Base-by-base conservation (phyloP, 2,113 vertebrate genomes). In the Salvelinus fontinalis region DNA sequence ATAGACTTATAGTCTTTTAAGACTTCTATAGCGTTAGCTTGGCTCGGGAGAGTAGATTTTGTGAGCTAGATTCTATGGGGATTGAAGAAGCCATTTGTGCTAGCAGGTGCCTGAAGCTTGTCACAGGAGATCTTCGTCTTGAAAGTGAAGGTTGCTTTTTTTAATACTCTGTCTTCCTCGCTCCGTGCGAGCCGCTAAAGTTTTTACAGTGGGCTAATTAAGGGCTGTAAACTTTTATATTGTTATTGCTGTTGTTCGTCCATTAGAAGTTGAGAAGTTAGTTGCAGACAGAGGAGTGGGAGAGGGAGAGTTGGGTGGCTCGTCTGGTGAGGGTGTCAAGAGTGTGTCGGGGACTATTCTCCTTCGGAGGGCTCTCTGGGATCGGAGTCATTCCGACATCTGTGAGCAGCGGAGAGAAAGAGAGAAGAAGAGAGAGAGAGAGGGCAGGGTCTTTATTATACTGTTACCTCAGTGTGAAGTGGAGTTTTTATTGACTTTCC, bases 401-500 rank as follows among this genome's bases (percentile, higher is more conserved):
- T 70, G 76, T 59, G 57, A 79, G 20, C 59, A 27, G 64, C 29
- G 24, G 18, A 26, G 20, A 64, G 20, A 64, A 3, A 64, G 18
- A 64, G 60, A n/a, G 60, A 64, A 9, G 8, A n/a, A 64, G 11
- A 64, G 60, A 26, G 60, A n/a, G n/a, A 57, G 57, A 82, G 51
- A 71, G 51, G 76, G 60, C 44, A 34, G 18, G 8, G 59, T 24
- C 49, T 88, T 89, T 81, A 81, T 73, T 73, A 78, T 26, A 74
- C 75, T 70, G 76, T 90, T 83, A 90, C 86, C 74, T 11, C 76
- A 73, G 74, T 72, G 78, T 75, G 76, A 86, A 82, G 83, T 39
- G 73, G 48, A 20, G 29, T 51, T 74, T 69, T 69, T 73, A 44
- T 67, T 78, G 77, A 72, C 49, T 79, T 84, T 75, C 81, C 81